Conservation (phyloP, 2,888 invertebrate species). For the Trisateles emortualis region DNA sequence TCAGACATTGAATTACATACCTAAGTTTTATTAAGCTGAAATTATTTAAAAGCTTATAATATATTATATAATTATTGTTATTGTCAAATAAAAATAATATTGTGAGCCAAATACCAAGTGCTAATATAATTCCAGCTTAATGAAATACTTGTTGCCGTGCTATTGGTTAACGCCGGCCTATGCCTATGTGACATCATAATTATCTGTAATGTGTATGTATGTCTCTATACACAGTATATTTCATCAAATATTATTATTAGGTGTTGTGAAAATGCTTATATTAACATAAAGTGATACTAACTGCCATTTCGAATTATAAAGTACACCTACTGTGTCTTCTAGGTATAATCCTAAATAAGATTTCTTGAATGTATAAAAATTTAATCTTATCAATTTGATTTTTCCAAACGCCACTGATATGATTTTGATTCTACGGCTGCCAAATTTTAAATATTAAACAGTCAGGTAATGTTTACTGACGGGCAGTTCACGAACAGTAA, state of each 20-base stretch:
- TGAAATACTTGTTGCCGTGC: too few relatives aligned
- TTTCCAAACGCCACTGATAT: slow-evolving; percentile 23
- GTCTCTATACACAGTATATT: slow-evolving; percentile 21
- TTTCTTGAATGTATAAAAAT: slow-evolving; percentile 12
- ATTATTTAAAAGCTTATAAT: neutral
- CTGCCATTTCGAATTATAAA: slow-evolving; percentile 71
- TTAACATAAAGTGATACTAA: slow-evolving; percentile 72
- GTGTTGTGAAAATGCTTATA: slow-evolving; percentile 60
- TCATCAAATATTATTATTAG: slow-evolving; percentile 31
- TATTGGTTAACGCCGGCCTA: too few relatives aligned
- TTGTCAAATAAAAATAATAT: too few relatives aligned
- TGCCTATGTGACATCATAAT: too few relatives aligned
- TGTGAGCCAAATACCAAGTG: too few relatives aligned
- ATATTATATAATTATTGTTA: too few relatives aligned
- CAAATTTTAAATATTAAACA: slow-evolving; percentile 47
- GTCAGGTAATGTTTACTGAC: slow-evolving; percentile 16
- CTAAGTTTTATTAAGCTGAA: slow-evolving; percentile 1
- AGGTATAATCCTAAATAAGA: slow-evolving; percentile 27
- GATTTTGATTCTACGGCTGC: slow-evolving; percentile 48
- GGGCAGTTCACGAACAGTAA: slow-evolving; percentile 17
- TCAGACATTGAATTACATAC: slow-evolving; percentile 40
- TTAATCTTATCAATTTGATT: slow-evolving; percentile 12
- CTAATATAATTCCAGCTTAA: too few relatives aligned
- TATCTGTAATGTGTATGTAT: slow-evolving; percentile 27
- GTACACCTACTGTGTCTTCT: slow-evolving; percentile 46